Conservation (phyloP, 2,888 invertebrate genomes). For the Drosophila villosipedis region DNA sequence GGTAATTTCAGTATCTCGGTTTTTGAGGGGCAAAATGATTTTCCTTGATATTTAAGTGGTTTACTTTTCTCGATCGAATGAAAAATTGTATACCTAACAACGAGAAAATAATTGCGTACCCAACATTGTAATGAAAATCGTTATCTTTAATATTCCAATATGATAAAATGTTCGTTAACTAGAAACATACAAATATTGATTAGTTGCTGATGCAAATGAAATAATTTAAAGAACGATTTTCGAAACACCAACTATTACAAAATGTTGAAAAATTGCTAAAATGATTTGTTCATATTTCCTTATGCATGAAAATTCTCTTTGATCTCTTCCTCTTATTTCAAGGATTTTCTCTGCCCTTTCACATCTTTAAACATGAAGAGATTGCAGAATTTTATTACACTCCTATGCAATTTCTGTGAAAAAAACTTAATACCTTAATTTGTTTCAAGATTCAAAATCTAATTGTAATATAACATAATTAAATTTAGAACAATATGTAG, state of each 20-base stretch:
- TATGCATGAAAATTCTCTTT: not conserved
- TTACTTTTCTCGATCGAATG: not conserved
- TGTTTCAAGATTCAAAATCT: fast-evolving
- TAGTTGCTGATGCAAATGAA: not conserved
- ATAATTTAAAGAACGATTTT: not conserved
- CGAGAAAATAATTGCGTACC: not conserved
- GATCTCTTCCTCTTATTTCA: too few species aligned
- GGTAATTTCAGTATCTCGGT: not conserved
- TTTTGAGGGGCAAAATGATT: not conserved
- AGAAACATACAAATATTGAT: not conserved
- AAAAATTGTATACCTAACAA: too few species aligned
- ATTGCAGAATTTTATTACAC: not conserved
- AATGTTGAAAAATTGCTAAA: not conserved
- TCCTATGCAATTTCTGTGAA: not conserved
- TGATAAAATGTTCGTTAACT: not conserved
- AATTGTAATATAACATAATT: not conserved
- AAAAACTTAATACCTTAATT: not conserved
- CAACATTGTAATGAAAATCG: not conserved
- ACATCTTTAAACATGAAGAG: too few species aligned
- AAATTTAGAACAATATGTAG: not conserved
- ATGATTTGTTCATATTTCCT: fast-evolving
- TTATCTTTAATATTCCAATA: not conserved
- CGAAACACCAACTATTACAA: not conserved
- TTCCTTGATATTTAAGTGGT: not conserved
- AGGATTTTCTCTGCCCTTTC: too few species aligned